These are phyloP conservation scores for Chinchilla lanigera DNA, from an alignment of 2,113 vertebrate genomes.

Conservation along the genomic window DNA sequence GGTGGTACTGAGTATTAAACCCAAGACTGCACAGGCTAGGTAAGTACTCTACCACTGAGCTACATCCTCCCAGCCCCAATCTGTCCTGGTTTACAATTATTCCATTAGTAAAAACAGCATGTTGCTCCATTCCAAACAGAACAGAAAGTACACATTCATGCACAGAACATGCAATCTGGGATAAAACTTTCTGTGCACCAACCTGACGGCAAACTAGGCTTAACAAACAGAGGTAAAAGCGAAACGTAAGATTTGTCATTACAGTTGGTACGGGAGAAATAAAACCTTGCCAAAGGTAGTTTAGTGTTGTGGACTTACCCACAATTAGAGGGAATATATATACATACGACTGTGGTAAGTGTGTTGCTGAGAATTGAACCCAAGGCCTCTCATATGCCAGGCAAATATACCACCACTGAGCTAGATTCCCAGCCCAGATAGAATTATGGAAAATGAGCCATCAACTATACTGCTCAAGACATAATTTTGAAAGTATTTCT, in stretches of 20 bases:
- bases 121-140: background rate
- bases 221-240: conserved; percentile 6
- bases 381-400: background rate
- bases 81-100: background rate
- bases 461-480: background rate
- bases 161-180: background rate
- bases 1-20: background rate
- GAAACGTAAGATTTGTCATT: background rate
- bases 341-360: background rate
- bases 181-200: background rate
- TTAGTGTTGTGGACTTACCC: background rate
- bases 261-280: background rate
- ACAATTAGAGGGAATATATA: background rate
- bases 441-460: background rate
- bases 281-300: background rate
- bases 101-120: background rate
- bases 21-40: background rate
- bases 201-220: background rate
- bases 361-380: background rate
- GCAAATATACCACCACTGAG: background rate
- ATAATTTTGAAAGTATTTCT: background rate
- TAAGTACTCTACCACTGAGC: background rate
- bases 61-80: background rate
- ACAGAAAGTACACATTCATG: conserved; percentile 7
- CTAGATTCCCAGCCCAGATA: background rate